These are phyloP conservation scores for Pyrgus malvae DNA, from an alignment of 2,888 invertebrate genomes.

Conservation along the genomic window DNA sequence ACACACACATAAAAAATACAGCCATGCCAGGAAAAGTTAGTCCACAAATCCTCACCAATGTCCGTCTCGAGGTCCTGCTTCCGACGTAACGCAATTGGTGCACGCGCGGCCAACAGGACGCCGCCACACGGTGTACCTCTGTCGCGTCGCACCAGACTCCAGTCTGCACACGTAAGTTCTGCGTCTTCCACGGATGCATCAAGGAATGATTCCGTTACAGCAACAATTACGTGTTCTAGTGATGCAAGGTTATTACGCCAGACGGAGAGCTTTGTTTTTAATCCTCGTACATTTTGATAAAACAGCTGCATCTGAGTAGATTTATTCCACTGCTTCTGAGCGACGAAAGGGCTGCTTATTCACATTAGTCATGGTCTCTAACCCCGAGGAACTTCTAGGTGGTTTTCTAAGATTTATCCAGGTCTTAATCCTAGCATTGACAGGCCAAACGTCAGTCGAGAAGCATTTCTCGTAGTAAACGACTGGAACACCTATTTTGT, in stretches of 20 bases:
- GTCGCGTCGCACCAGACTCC: constrained; percentile 29
- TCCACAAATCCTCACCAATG: constrained; percentile 31
- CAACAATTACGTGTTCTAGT: constrained; percentile 10
- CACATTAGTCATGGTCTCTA: not conserved
- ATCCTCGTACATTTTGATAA: constrained; percentile 30
- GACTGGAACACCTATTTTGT: constrained; percentile 30
- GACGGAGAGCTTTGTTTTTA: constrained; percentile 25
- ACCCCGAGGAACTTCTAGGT: not conserved
- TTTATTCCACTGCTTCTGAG: not conserved
- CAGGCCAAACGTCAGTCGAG: constrained; percentile 30
- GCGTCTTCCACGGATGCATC: constrained; percentile 24
- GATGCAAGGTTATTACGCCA: constrained; percentile 19
- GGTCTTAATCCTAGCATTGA: constrained; percentile 31
- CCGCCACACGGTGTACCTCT: constrained; percentile 24
- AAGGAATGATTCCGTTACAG: constrained; percentile 26
- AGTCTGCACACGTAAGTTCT: constrained; percentile 18
- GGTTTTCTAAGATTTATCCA: constrained; percentile 25
- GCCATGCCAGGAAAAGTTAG: constrained; percentile 15
- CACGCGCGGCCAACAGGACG: constrained; percentile 24
- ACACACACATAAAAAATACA: constrained; percentile 21
- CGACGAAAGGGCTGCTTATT: constrained; percentile 14
- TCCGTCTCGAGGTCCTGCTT: constrained; percentile 25
- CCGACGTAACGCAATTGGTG: constrained; percentile 13
- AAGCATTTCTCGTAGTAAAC: constrained; percentile 26
- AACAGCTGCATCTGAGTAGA: not conserved